Conservation (phyloP, 2,113 vertebrate genomes). For the Tursiops truncatus region DNA sequence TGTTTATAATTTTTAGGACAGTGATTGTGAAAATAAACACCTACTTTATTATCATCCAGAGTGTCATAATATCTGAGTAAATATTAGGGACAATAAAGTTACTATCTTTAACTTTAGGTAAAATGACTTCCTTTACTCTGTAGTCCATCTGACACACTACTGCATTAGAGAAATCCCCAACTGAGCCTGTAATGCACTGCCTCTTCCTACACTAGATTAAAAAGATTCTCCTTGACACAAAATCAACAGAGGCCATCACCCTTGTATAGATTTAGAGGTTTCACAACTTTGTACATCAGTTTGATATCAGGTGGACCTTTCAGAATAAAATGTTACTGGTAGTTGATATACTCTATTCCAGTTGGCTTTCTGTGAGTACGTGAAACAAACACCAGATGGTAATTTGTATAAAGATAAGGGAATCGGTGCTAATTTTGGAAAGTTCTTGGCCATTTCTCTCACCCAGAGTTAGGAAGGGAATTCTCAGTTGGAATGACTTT, state of each 20-base stretch:
- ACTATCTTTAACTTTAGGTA: background rate
- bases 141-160: background rate
- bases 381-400: conserved; percentile 60
- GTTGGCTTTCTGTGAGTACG: conserved; percentile 29
- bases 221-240: background rate
- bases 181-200: background rate
- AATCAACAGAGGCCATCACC: background rate
- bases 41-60: conserved; percentile 10
- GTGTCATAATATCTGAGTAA: background rate
- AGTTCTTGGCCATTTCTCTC: conserved; percentile 56
- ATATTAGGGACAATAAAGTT: background rate
- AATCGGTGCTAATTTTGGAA: conserved; percentile 64
- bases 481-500: conserved; percentile 56
- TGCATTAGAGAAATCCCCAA: background rate
- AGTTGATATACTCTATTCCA: conserved; percentile 25
- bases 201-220: background rate
- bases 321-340: conserved; percentile 32
- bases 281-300: background rate
- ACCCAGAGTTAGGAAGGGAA: conserved; percentile 41
- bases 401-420: conserved; percentile 43
- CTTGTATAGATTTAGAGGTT: background rate
- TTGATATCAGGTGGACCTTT: conserved; percentile 8
- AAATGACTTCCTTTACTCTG: background rate
- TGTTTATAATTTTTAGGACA: background rate
- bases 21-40: conserved; percentile 26